Base-by-base conservation (phyloP, 2,797 vertebrate species). In the Poecilia picta region DNA sequence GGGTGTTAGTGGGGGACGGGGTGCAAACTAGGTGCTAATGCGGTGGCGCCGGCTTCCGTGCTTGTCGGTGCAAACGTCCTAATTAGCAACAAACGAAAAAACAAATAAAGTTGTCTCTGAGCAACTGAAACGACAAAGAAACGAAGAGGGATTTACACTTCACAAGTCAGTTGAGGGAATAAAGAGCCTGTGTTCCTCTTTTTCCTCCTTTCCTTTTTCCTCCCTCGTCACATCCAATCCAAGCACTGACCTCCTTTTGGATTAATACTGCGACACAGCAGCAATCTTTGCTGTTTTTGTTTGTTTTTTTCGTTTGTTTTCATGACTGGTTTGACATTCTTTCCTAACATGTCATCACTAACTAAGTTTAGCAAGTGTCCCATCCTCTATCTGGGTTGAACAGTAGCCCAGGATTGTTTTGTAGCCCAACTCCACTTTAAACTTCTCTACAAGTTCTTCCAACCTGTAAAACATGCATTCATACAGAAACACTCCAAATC, bases 11-110 rank as follows among this genome's bases (percentile, higher is more conserved):
- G 92, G 91, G 90, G 71, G 73, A 23, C 8, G 41, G 92, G 92
- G 90, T 91, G 94, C 79, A 91, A 94, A 94, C 90, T 77, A 91
- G 94, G 94, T 89, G 92, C 93, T 93, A 94, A 95, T 90, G 92
- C 77, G 55, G 79, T 89, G 78, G 81, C 89, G 78, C 81, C 91
- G 25, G 16, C 25, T 94, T 94, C 92, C 85, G 74, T 66, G 88
- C 95, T 94, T 90, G 88, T 93, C 88, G 72, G 89, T 59, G 87
- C 93, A 94, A 93, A 91, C 84, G 88, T 83, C 90, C 84, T 92
- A 94, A 95, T 96, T 94, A 95, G 94, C 87, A 78, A 82, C 84
- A 91, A 93, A 91, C 64, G 80, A 89, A 92, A 92, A 91, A 94
- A 94, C 94, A 94, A 95, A 94, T 94, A 88, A 94, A 91, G 82